phyloP scores from a whole-genome alignment of 2,113 vertebrate genomes.

The Beaufortia kweichowensis region DNA sequence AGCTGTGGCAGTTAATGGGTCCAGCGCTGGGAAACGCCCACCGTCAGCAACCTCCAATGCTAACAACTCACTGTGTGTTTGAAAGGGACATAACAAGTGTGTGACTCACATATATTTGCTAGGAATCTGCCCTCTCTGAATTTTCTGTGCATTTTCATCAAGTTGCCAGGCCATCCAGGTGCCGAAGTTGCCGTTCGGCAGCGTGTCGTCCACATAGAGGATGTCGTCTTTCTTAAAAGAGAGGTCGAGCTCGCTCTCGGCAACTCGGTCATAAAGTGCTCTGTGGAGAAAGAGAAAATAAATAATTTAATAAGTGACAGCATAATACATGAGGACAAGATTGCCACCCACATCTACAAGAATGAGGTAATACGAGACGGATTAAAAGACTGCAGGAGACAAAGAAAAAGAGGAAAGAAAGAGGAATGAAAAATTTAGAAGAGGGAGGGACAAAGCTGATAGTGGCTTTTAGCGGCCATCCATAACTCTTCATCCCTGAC shows the following conservation, averaged over 20 bases:
- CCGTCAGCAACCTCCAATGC: too few species aligned
- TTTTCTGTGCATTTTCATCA: slow-evolving; percentile 93
- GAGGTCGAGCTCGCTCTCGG: slow-evolving; percentile 90
- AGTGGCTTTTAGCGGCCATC: slow-evolving; percentile 38
- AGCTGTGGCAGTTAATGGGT: too few species aligned
- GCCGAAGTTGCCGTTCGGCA: slow-evolving; percentile 93
- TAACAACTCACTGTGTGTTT: too few species aligned
- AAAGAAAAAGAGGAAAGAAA: slow-evolving; percentile 19
- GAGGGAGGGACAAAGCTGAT: slow-evolving; percentile 4
- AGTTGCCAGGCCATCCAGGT: slow-evolving; percentile 99
- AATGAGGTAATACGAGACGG: slow-evolving; percentile 8
- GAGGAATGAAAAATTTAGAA: slow-evolving; percentile 31
- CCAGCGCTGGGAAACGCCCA: too few species aligned
- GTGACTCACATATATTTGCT: slow-evolving; percentile 95
- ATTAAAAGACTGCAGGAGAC: slow-evolving; percentile 11
- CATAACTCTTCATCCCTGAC: slow-evolving; percentile 53
- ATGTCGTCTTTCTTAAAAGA: slow-evolving; percentile 99
- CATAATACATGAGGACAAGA: slow-evolving; percentile 43
- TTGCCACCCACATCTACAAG: slow-evolving; percentile 3
- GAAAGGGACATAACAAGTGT: neutral
- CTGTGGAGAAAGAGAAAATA: slow-evolving; percentile 67
- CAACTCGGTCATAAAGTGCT: slow-evolving; percentile 92
- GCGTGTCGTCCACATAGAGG: slow-evolving; percentile 92
- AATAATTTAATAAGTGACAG: slow-evolving; percentile 40
- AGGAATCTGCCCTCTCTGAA: slow-evolving; percentile 95